These are phyloP conservation scores for Priapulus caudatus DNA, from an alignment of 2,888 invertebrate species.

Conservation along the genomic window DNA sequence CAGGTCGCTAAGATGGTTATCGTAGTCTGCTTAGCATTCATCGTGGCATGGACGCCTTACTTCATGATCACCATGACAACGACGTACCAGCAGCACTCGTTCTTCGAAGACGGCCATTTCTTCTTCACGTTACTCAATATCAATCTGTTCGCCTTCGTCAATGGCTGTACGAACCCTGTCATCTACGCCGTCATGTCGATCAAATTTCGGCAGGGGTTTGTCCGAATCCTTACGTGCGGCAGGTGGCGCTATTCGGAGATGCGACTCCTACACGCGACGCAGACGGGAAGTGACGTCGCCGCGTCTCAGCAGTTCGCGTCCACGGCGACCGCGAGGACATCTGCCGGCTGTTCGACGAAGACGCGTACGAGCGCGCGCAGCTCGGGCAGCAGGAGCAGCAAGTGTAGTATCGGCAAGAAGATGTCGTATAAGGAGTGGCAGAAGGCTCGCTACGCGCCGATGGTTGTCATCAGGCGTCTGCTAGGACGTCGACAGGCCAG, in stretches of 20 bases:
- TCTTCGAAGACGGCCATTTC: neutral
- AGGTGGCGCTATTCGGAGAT: neutral
- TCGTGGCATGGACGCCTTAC: neutral
- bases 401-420: neutral
- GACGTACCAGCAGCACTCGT: neutral
- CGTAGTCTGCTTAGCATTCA: neutral
- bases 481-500: too few relatives aligned
- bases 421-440: constrained; percentile 1
- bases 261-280: too few relatives aligned
- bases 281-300: neutral
- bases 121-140: neutral
- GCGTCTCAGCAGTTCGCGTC: neutral
- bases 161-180: neutral
- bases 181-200: neutral
- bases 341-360: neutral
- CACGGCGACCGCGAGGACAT: neutral
- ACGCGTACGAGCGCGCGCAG: neutral
- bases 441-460: neutral
- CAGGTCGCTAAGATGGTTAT: constrained; percentile 3
- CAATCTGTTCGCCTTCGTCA: constrained; percentile 3
- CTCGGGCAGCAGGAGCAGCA: neutral
- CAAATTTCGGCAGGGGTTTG: neutral
- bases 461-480: too few relatives aligned
- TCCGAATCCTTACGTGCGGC: neutral
- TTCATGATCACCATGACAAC: neutral